Conservation (phyloP, 2,113 vertebrate genomes). For the Pardalotus punctatus region DNA sequence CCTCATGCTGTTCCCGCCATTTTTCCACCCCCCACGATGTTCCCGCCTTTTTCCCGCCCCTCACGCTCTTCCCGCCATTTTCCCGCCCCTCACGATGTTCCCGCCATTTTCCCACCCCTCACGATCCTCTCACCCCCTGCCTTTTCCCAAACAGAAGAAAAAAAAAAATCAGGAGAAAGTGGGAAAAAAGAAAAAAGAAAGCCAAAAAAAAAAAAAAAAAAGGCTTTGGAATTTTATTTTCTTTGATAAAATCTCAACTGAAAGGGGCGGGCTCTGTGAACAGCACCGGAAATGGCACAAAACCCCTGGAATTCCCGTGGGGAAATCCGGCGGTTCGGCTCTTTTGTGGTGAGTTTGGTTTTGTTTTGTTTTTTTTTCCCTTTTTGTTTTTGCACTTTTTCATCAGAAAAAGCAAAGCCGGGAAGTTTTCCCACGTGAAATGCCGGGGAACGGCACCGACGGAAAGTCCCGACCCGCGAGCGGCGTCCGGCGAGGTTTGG, state of each 20-base stretch:
- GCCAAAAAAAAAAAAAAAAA: too few relatives aligned
- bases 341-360: not conserved
- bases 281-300: not conserved
- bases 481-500: conserved; percentile 37
- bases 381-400: not conserved
- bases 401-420: not conserved
- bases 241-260: conserved; percentile 49
- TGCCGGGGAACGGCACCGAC: not conserved
- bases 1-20: too few relatives aligned
- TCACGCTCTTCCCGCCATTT: too few relatives aligned
- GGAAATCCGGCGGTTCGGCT: accelerated
- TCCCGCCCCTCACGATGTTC: too few relatives aligned
- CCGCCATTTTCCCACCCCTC: too few relatives aligned
- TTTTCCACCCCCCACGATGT: too few relatives aligned
- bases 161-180: too few relatives aligned
- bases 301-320: not conserved
- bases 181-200: too few relatives aligned
- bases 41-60: too few relatives aligned
- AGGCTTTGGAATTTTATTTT: too few relatives aligned
- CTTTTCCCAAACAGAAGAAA: too few relatives aligned
- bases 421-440: not conserved
- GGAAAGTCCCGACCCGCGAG: conserved; percentile 8
- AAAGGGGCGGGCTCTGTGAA: not conserved
- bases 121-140: too few relatives aligned
- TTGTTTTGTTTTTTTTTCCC: accelerated